A percentile compares a stretch with the other conserved stretches of the same genome.
These are phyloP conservation scores for Stenopsyche tienmushanensis DNA, from an alignment of 1,140 invertebrate genomes.

Conservation along the genomic window DNA sequence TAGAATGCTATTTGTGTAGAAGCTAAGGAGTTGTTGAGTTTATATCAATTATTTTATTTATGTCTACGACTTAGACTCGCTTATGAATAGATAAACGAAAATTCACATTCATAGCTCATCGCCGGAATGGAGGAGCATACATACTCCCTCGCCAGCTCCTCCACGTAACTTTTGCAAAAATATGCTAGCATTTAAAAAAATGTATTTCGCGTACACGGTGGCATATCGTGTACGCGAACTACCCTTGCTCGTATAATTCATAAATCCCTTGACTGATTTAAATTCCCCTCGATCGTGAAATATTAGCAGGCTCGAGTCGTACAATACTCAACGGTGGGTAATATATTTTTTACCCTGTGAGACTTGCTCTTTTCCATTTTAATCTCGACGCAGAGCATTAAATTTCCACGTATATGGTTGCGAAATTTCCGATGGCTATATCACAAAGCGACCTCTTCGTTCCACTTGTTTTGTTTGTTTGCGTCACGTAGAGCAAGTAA, in stretches of 20 bases:
- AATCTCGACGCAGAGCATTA: slow-evolving; percentile 33
- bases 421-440: neutral
- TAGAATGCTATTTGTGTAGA: no score
- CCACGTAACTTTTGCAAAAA: no score
- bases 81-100: no score
- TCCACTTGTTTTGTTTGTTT: no score
- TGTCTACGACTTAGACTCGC: no score
- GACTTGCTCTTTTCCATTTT: slow-evolving; percentile 38
- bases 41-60: no score
- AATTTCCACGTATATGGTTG: slow-evolving; percentile 17
- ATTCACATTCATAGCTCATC: no score
- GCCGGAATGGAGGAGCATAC: no score
- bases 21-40: no score
- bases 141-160: no score
- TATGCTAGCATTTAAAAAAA: slow-evolving; percentile 1
- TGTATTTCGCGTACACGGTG: neutral
- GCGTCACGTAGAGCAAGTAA: no score
- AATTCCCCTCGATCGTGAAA: slow-evolving; percentile 34
- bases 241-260: slow-evolving; percentile 26
- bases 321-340: slow-evolving; percentile 27
- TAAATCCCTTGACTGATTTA: slow-evolving; percentile 33
- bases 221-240: no score
- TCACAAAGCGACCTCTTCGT: slow-evolving; percentile 3
- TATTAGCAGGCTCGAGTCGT: slow-evolving; percentile 24
- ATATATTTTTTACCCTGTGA: slow-evolving; percentile 22